phyloP scores from a whole-genome alignment of 2,113 vertebrate genomes.

The Willisornis vidua region DNA sequence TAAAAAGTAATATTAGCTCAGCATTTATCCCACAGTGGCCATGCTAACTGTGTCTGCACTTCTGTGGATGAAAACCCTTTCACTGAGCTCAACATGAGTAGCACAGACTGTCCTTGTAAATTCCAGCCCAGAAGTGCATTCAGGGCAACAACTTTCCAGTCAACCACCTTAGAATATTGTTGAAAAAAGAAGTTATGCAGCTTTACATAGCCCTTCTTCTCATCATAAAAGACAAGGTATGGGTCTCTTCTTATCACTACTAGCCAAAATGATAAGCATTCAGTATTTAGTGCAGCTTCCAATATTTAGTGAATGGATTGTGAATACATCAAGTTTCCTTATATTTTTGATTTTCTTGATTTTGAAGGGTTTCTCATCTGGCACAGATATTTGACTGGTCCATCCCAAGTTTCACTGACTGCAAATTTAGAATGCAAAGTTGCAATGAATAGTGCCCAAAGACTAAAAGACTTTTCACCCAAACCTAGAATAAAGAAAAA shows the following conservation, averaged over 20 bases:
- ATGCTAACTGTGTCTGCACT: background rate
- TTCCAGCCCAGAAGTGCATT: background rate
- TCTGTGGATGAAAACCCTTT: background rate
- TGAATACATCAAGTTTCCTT: background rate
- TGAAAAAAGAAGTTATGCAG: background rate
- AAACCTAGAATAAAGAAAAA: background rate
- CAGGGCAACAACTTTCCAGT: background rate
- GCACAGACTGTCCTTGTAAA: background rate
- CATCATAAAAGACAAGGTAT: background rate
- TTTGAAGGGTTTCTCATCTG: background rate
- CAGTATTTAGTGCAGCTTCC: background rate
- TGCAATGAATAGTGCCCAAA: background rate
- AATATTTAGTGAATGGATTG: background rate
- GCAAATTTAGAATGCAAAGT: background rate
- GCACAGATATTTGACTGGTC: background rate
- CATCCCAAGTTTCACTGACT: background rate
- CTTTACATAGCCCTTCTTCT: background rate
- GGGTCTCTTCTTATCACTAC: background rate
- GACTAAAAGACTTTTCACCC: background rate
- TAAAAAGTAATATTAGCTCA: background rate
- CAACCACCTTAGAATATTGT: rapidly evolving
- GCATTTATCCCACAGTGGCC: background rate
- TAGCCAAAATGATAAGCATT: background rate
- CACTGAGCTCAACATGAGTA: background rate
- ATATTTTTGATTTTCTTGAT: background rate